Percentiles rank a stretch among this genome's conserved stretches.
phyloP scores from a whole-genome alignment of 2,888 invertebrate genomes.

The Cylloceria caligata region DNA sequence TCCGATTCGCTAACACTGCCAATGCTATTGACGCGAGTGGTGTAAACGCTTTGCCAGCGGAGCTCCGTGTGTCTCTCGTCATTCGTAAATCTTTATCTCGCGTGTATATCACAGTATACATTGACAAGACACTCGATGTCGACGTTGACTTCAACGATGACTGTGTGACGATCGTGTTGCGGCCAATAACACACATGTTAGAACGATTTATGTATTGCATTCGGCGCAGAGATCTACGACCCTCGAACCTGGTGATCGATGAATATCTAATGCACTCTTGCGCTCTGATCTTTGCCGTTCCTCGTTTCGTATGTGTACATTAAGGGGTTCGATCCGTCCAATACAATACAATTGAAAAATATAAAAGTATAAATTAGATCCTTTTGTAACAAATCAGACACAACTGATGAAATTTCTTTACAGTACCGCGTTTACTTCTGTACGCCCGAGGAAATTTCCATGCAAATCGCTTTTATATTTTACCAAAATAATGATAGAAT shows the following conservation, averaged over 20 bases:
- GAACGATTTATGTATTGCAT: constrained; percentile 24
- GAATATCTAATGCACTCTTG: constrained; percentile 18
- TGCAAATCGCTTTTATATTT: too few relatives aligned
- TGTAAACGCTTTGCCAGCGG: constrained; percentile 19
- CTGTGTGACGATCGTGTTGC: constrained; percentile 15
- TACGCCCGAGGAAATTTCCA: too few relatives aligned
- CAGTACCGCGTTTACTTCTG: too few relatives aligned
- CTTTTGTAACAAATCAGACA: too few relatives aligned
- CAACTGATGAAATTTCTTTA: too few relatives aligned
- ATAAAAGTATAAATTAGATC: not conserved
- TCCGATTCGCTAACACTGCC: constrained; percentile 37
- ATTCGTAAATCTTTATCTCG: constrained; percentile 56
- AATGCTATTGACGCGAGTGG: constrained; percentile 26
- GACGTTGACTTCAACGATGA: constrained; percentile 26
- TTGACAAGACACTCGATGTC: constrained; percentile 5
- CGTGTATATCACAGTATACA: constrained; percentile 4
- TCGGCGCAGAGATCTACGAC: constrained; percentile 39
- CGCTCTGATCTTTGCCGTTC: not conserved
- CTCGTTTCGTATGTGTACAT: not conserved
- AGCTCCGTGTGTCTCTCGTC: constrained; percentile 8
- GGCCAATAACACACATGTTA: constrained; percentile 10
- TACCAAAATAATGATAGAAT: too few relatives aligned
- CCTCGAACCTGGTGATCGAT: constrained; percentile 27
- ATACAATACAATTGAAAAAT: not conserved
- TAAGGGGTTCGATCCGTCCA: not conserved